These are phyloP conservation scores for Platerodrilus igneus DNA, from an alignment of 2,888 invertebrate species.

Conservation along the genomic window DNA sequence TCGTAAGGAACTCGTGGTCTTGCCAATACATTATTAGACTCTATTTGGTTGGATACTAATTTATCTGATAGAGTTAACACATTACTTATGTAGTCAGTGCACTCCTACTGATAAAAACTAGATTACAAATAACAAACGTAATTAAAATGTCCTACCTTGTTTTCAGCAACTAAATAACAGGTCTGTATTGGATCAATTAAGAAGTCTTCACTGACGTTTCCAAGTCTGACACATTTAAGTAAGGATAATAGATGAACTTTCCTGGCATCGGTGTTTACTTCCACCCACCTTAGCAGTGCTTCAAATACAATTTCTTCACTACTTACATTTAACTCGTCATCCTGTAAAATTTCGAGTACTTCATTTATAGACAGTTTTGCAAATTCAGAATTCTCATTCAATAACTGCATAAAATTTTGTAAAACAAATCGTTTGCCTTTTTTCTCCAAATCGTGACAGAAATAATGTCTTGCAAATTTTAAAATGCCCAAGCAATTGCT, in stretches of 20 bases:
- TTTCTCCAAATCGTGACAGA: slow-evolving; percentile 62
- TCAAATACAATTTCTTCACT: slow-evolving; percentile 72
- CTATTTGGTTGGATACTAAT: too few species aligned
- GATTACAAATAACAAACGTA: slow-evolving; percentile 51
- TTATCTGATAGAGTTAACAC: slow-evolving; percentile 27
- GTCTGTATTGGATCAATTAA: slow-evolving; percentile 26
- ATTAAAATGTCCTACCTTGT: slow-evolving; percentile 34
- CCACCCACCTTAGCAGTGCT: slow-evolving; percentile 68
- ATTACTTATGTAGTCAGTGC: slow-evolving; percentile 36
- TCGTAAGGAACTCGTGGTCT: slow-evolving; percentile 72
- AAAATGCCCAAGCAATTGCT: slow-evolving; percentile 69
- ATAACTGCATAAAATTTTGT: slow-evolving; percentile 49
- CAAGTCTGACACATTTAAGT: slow-evolving; percentile 62
- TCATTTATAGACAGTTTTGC: slow-evolving; percentile 57
- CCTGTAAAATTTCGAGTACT: slow-evolving; percentile 58
- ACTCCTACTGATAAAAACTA: slow-evolving; percentile 41
- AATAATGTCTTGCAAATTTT: slow-evolving; percentile 65
- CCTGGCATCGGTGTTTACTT: slow-evolving; percentile 55
- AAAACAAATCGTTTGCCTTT: slow-evolving; percentile 49
- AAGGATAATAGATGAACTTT: slow-evolving; percentile 56
- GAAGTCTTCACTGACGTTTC: slow-evolving; percentile 50
- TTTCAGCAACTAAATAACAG: slow-evolving; percentile 28
- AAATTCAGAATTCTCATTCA: slow-evolving; percentile 62
- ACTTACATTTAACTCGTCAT: slow-evolving; percentile 68
- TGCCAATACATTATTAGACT: slow-evolving; percentile 51